Base-by-base conservation (phyloP, 2,113 vertebrate genomes). In the Micromys minutus region DNA sequence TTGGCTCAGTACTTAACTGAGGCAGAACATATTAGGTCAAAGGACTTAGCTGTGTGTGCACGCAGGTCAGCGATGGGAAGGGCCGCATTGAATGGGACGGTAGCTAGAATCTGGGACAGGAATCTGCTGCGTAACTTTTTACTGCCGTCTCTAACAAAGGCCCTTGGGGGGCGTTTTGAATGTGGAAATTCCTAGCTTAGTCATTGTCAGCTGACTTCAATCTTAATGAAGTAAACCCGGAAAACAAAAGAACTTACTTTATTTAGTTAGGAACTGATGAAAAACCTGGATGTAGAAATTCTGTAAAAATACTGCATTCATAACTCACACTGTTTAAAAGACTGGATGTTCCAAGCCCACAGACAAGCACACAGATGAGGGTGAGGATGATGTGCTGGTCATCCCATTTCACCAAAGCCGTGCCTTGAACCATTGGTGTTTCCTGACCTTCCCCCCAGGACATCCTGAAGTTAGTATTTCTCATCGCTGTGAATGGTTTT, bases 281-380 rank as follows among this genome's bases (percentile, higher is more conserved):
- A 81, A 29, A 91, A 52, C 76, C 61, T 39, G 22, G 21, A n/a
- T 88, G 52, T 47, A 89, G 77, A 96, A 95, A 95, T 87, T n/a
- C 4, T 69, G 55, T 75, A 79, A 88, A 94, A 67, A 13, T 17
- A 92, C 69, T 87, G n/a, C 22, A 93, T 15, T 84, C 5, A 36
- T 74, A 89, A 92, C 26, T 13, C 77, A 67, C n/a, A 84, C 4
- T 52, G 7, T 79, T 85, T 93, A 69, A 22, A 59, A 57, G 90
- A 94, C 36, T 24, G 88, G 91, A 57, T 86, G 63, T n/a, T 91
- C 81, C 36, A 77, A 55, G 16, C 11, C 77, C 94, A 67, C 39
- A 36, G 52, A 42, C 36, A 88, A 85, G n/a, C 31, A 7, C 26
- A 86, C 55, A 63, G 55, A 34, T 15, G 50, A 55, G 74, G 95